These are phyloP conservation scores for Papilio gigon DNA, from an alignment of 2,888 invertebrate species.

Conservation along the genomic window DNA sequence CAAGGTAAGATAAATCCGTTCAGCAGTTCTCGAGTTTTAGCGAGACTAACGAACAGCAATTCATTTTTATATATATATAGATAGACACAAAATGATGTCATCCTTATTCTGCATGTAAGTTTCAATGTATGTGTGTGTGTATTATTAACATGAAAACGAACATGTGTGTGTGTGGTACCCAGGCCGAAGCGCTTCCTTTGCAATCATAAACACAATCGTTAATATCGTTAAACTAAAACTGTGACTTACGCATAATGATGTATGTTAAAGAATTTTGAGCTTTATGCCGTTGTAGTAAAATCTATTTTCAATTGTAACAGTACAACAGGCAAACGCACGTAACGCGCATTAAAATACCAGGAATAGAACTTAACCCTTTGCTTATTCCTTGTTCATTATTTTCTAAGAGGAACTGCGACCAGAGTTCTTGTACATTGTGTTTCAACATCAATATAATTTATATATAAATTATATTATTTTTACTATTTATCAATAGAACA, in stretches of 20 bases:
- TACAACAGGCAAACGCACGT: conserved; percentile 4
- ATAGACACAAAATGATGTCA: neutral
- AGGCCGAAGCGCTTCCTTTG: conserved; percentile 3
- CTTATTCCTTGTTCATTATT: neutral
- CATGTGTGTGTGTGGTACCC: neutral
- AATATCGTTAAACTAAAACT: conserved; percentile 12
- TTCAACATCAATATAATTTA: neutral
- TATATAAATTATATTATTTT: neutral
- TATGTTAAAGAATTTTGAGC: neutral
- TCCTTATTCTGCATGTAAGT: neutral
- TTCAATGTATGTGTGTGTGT: neutral
- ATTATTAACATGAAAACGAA: neutral
- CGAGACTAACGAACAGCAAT: too few species aligned
- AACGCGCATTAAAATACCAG: conserved; percentile 11
- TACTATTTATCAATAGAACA: neutral
- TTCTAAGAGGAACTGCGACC: conserved; percentile 10
- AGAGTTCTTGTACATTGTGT: neutral
- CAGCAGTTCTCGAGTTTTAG: too few species aligned
- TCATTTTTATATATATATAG: too few species aligned
- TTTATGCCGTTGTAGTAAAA: neutral
- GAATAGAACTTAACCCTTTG: conserved; percentile 15
- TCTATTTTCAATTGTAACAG: neutral
- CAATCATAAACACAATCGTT: conserved; percentile 9
- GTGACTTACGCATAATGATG: conserved; percentile 8
- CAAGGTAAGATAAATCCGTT: too few species aligned